Percentiles rank a stretch among this genome's conserved stretches.
Conservation (phyloP, 2,888 invertebrate species). For the Sepioteuthis lessoniana region DNA sequence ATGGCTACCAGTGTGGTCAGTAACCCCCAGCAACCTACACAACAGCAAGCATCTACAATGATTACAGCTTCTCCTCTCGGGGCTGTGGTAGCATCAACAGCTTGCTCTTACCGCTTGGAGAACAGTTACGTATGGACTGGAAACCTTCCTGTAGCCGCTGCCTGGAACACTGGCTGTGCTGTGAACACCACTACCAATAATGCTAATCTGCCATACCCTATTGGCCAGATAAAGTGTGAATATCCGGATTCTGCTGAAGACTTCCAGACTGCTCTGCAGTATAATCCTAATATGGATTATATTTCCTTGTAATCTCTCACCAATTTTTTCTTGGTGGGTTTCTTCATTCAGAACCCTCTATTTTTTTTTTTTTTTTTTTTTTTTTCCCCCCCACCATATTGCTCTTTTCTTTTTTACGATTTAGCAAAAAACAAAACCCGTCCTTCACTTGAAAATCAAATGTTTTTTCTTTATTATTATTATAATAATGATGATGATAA, state of each 20-base stretch:
- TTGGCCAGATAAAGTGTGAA: constrained; percentile 38
- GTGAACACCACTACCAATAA: constrained; percentile 11
- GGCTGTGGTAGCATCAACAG: background rate
- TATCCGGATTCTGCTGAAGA: constrained; percentile 45
- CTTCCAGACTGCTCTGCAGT: constrained; percentile 41
- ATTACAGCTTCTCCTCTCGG: background rate
- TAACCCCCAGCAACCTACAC: background rate
- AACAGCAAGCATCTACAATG: constrained; percentile 39
- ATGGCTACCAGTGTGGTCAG: background rate
- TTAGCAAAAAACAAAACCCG: background rate
- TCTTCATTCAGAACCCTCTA: background rate
- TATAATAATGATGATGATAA: background rate
- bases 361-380: no score
- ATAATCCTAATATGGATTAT: constrained; percentile 39
- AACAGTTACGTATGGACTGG: constrained; percentile 45
- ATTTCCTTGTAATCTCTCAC: constrained; percentile 34
- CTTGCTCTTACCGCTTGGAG: constrained; percentile 38
- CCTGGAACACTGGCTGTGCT: constrained; percentile 44
- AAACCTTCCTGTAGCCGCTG: constrained; percentile 16
- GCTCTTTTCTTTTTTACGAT: background rate
- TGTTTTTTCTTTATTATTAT: background rate
- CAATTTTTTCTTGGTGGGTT: background rate
- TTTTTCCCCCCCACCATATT: background rate
- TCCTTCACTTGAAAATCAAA: background rate
- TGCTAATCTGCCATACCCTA: background rate